Evolutionary conservation across 2,113 vertebrate genomes (phyloP), one percentile per base, ranked within the genome.

Genomic region (Copsychus sechellarum): DNA sequence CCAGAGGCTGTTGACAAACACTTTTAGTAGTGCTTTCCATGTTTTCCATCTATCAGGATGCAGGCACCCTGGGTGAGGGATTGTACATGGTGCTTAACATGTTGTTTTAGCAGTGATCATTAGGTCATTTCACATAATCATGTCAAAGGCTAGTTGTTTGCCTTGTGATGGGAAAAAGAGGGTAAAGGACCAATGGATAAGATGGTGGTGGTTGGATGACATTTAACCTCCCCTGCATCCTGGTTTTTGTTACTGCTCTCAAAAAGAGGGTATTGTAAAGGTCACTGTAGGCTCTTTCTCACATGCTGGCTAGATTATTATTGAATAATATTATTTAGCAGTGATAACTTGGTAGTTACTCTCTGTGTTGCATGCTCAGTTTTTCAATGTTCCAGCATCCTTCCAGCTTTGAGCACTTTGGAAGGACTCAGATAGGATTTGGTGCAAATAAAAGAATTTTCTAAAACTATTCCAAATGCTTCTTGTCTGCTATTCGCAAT

Each of bases 71-170:
- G 31, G 5, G 3, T 78, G 28, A 31, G 20, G 28, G 12, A 8
- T 61, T 78, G 28, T 84, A 20, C 7, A 0, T 26, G 18, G 36
- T 51, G 9, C 34, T 7, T 80, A 36, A 45, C 4, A 4, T 5
- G 40, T 28, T 57, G 34, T 80, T 90, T 67, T n/a, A 65, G 58
- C n/a, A 57, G 48, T 58, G 34, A 56, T 31, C 2, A 3, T 6
- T 0, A 0, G 8, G 20, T 36, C 21, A 26, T 78, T 53, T 83
- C 15, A 26, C 2, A 1, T 72, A 6, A 45, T 65, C 8, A 1
- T 33, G 42, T 65, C 16, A 47, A 34, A 72, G 50, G 45, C 13
- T 50, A 33, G 22, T 60, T 57, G 21, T 65, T 67, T 5, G 1
- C 28, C 14, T 54, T 74, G 22, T 57, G 34, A 4, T 5, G 40